These are phyloP conservation scores for Periparus ater DNA, from an alignment of 2,797 vertebrate genomes.

Conservation along the genomic window DNA sequence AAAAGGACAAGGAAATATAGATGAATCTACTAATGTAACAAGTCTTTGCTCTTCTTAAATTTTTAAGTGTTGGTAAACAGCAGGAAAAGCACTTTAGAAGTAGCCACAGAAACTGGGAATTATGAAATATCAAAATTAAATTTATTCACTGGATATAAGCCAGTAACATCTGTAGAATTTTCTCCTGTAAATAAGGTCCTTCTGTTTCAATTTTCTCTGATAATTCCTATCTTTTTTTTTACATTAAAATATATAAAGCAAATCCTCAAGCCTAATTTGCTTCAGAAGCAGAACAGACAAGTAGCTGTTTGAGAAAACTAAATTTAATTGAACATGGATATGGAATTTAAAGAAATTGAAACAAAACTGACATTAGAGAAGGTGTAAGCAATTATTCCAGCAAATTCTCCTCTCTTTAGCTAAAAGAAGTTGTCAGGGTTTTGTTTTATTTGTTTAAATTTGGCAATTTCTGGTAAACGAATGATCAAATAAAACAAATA, in stretches of 20 bases:
- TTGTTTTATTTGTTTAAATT: not conserved
- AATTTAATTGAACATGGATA: not conserved
- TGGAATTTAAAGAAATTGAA: not conserved
- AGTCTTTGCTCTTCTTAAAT: not conserved
- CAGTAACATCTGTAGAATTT: not conserved
- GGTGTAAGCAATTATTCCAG: not conserved
- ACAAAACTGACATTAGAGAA: not conserved
- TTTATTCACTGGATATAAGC: not conserved
- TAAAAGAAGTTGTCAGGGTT: not conserved
- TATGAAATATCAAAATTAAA: not conserved
- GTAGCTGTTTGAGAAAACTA: not conserved
- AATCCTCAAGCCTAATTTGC: not conserved
- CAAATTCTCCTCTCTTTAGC: not conserved
- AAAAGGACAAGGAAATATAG: conserved; percentile 15
- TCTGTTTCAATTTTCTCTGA: not conserved
- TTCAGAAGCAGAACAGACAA: not conserved
- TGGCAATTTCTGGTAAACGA: not conserved
- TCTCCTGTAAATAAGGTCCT: not conserved
- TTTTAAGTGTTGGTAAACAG: not conserved
- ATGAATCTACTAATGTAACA: not conserved
- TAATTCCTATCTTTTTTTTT: not conserved
- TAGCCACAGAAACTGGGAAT: not conserved
- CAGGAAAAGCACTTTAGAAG: not conserved
- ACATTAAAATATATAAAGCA: not conserved
- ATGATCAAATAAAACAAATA: conserved; percentile 21